Conservation (phyloP, 2,888 invertebrate species). For the Helleia helle region DNA sequence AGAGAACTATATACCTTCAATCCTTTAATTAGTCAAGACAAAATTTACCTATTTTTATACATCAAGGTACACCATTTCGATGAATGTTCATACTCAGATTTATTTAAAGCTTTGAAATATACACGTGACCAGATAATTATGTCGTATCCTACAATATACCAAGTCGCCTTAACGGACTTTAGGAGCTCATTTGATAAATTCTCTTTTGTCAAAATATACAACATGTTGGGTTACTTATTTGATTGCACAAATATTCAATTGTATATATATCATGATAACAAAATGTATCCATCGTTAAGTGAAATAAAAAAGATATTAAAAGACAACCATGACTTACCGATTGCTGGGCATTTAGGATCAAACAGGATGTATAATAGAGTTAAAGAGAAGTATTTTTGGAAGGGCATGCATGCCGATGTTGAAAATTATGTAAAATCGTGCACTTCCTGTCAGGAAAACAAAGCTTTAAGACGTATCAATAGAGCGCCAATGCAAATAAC, state of each 20-base stretch:
- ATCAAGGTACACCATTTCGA: conserved; percentile 15
- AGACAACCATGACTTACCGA: too few relatives aligned
- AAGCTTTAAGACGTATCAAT: too few relatives aligned
- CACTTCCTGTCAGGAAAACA: too few relatives aligned
- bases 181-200: conserved; percentile 15
- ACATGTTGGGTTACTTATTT: conserved; percentile 5
- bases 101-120: conserved; percentile 4
- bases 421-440: too few relatives aligned
- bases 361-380: too few relatives aligned
- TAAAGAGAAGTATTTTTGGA: too few relatives aligned
- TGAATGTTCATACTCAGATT: background rate
- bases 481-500: too few relatives aligned
- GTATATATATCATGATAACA: background rate
- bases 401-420: too few relatives aligned
- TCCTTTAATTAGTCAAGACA: conserved; percentile 10
- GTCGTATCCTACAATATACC: background rate
- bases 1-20: conserved; percentile 9
- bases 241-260: conserved; percentile 1
- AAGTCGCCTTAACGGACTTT: conserved; percentile 12
- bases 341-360: too few relatives aligned
- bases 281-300: background rate
- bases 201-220: too few relatives aligned
- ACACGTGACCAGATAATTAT: conserved; percentile 7
- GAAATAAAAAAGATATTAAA: conserved; percentile 6
- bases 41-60: conserved; percentile 12